phyloP scores from a whole-genome alignment of 1,140 invertebrate genomes.

The Hesperophylax magnus region DNA sequence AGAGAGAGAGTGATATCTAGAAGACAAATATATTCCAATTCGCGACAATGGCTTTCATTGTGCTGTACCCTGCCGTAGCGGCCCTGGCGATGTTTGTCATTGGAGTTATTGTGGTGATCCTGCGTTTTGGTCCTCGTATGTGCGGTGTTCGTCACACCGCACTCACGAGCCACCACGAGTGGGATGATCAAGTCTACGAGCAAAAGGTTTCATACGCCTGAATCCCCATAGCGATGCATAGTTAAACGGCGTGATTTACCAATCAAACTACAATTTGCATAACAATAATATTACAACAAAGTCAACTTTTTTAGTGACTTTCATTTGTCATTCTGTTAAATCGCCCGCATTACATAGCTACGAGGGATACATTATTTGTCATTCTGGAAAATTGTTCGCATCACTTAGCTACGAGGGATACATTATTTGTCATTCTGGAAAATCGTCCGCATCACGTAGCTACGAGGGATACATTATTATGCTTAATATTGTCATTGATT shows the following conservation, averaged over 20 bases:
- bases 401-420: too few species aligned
- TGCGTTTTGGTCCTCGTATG: slow-evolving; percentile 79
- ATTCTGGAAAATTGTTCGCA: too few species aligned
- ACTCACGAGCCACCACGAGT: slow-evolving; percentile 72
- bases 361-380: too few species aligned
- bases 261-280: too few species aligned
- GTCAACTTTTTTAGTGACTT: too few species aligned
- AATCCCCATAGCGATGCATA: neutral
- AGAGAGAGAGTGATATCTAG: slow-evolving; percentile 85
- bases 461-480: too few species aligned
- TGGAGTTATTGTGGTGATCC: slow-evolving; percentile 79
- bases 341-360: too few species aligned
- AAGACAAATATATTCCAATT: slow-evolving; percentile 51
- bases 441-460: too few species aligned
- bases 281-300: too few species aligned
- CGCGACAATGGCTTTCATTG: slow-evolving; percentile 75
- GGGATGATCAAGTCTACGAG: slow-evolving; percentile 75
- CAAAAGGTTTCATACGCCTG: slow-evolving; percentile 74
- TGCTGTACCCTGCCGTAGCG: slow-evolving; percentile 82
- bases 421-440: too few species aligned
- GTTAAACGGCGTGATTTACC: too few species aligned
- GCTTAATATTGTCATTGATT: neutral
- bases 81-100: slow-evolving; percentile 81
- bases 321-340: too few species aligned
- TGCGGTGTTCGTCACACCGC: slow-evolving; percentile 79